Evolutionary conservation across 2,797 vertebrate species (phyloP), one percentile per base, ranked within the genome.

Genomic region (Muscicapa striata): DNA sequence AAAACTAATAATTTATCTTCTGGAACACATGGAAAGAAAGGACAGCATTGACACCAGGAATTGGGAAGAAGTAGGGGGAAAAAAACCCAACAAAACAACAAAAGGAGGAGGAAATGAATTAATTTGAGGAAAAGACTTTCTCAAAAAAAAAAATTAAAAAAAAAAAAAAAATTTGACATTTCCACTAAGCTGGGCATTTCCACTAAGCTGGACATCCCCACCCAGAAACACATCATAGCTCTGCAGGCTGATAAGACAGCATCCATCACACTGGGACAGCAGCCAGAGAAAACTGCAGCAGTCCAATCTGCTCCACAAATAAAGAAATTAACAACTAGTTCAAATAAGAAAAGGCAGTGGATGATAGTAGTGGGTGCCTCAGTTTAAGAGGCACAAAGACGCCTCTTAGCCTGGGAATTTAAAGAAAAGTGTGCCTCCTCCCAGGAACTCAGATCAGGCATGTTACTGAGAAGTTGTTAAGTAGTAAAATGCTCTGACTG

Each of bases 361-460:
- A n/a, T 20, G 10, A 46, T 20, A 30, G 13, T 3, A 34, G 13
- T 64, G 24, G 11, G 4, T 57, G 34, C 3, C 30, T 57, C 34
- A 49, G 16, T n/a, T 55, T 48, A 57, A 57, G 59, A 55, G 20
- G 6, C 21, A 34, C 30, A 41, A 59, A 49, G 6, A 13, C 11
- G 30, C 6, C 51, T 57, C 9, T 74, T 30, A 32, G 26, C 14
- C 13, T 57, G 36, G 41, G 24, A 46, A 0, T n/a, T 57, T 30
- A 14, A 34, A 64, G 13, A 24, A 24, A 41, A 57, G 5, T 17
- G 21, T 57, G 5, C 45, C 57, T 17, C 36, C 43, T 49, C 57
- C 30, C 24, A 57, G 43, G 9, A 66, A 5, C 16, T 17, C 0
- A 0, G 11, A 30, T 41, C 43, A 41, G 32, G 21, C 9, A 21